Percentiles rank a stretch among this genome's conserved stretches.
phyloP scores from a whole-genome alignment of 2,113 vertebrate species.

The Rhinogobius similis region DNA sequence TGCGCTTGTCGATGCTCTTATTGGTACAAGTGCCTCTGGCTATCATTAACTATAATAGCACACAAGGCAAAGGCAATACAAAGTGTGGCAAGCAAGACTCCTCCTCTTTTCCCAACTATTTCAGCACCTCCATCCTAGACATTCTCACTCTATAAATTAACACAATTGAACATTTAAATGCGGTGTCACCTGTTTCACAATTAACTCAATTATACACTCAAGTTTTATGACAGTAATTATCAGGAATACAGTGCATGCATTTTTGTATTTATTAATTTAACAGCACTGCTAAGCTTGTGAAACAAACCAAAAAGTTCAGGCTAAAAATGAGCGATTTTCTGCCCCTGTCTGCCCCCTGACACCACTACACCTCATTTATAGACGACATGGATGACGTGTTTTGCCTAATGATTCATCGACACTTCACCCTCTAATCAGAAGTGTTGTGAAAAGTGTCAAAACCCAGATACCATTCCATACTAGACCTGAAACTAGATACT shows the following conservation, averaged over 20 bases:
- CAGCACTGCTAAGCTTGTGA: background rate
- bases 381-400: too few species aligned
- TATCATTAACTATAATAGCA: slow-evolving; percentile 26
- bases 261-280: too few species aligned
- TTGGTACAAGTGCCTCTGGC: slow-evolving; percentile 29
- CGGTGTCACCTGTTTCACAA: slow-evolving; percentile 14
- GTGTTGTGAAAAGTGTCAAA: too few species aligned
- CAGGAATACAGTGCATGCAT: background rate
- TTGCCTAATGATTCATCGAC: too few species aligned
- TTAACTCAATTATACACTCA: background rate
- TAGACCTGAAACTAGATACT: too few species aligned
- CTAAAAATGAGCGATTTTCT: too few species aligned
- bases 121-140: background rate
- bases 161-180: slow-evolving; percentile 27
- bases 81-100: slow-evolving; percentile 4
- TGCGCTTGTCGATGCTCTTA: slow-evolving; percentile 34
- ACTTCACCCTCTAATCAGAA: too few species aligned
- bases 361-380: too few species aligned
- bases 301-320: too few species aligned
- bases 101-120: slow-evolving; percentile 1
- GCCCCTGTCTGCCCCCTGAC: too few species aligned
- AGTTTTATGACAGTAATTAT: background rate
- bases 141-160: slow-evolving; percentile 33
- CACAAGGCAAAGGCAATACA: slow-evolving; percentile 20
- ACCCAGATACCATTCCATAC: too few species aligned